These are phyloP conservation scores for Ectemnius continuus DNA, from an alignment of 2,888 invertebrate species.

Conservation along the genomic window DNA sequence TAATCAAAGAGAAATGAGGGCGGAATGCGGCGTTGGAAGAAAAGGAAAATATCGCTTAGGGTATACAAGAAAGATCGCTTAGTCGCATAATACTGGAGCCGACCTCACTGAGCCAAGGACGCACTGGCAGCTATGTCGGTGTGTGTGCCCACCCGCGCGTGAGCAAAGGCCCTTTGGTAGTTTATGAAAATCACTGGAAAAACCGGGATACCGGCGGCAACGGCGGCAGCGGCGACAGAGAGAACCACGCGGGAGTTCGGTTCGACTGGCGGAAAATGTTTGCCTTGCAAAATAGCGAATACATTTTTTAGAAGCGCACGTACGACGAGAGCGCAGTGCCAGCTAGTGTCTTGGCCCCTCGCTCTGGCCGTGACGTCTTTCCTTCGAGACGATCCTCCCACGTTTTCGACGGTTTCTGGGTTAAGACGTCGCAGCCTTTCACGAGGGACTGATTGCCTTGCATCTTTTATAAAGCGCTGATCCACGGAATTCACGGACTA, in stretches of 20 bases:
- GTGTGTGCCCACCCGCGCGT: background rate
- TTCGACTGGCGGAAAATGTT: constrained; percentile 60
- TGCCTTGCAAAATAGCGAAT: constrained; percentile 68
- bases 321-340: background rate
- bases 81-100: background rate
- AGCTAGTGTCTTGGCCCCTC: background rate
- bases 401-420: constrained; percentile 56
- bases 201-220: constrained; percentile 3
- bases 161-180: background rate
- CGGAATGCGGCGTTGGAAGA: background rate
- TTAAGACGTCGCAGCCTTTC: constrained; percentile 61
- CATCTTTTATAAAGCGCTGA: constrained; percentile 67
- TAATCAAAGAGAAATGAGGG: constrained; percentile 7
- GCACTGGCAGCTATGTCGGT: no score
- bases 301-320: constrained; percentile 62
- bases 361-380: constrained; percentile 43
- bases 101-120: background rate
- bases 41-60: background rate
- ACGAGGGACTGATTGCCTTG: constrained; percentile 66
- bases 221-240: no score
- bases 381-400: constrained; percentile 49
- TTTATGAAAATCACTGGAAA: constrained; percentile 18
- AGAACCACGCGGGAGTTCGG: constrained; percentile 12
- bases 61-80: constrained; percentile 1
- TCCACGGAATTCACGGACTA: constrained; percentile 41